phyloP scores from a whole-genome alignment of 1,140 invertebrate species.

The Trypoxylus dichotomus region DNA sequence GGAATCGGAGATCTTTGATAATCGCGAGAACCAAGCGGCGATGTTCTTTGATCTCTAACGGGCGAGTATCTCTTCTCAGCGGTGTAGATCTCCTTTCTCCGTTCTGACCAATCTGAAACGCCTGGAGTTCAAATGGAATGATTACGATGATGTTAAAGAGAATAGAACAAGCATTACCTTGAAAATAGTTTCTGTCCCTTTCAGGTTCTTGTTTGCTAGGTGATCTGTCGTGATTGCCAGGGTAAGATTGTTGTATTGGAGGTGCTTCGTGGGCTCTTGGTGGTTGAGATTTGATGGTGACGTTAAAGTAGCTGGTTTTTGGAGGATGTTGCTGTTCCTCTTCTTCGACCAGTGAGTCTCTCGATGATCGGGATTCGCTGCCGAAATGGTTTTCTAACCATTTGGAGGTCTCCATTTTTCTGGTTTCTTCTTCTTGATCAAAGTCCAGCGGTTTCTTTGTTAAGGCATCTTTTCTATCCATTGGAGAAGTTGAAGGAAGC shows the following conservation, averaged over 20 bases:
- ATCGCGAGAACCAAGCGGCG: conserved; percentile 38
- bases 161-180: not conserved
- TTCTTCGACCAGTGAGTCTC: conserved; percentile 62
- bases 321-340: conserved; percentile 53
- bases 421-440: conserved; percentile 84
- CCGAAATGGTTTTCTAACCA: conserved; percentile 90
- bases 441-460: conserved; percentile 79
- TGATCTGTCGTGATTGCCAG: conserved; percentile 40
- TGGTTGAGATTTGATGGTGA: conserved; percentile 73
- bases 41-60: conserved; percentile 40
- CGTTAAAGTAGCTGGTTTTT: conserved; percentile 73
- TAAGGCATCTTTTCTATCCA: conserved; percentile 75
- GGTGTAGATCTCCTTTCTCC: conserved; percentile 41
- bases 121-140: conserved; percentile 44
- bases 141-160: conserved; percentile 43
- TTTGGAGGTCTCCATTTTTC: conserved; percentile 84
- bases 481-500: conserved; percentile 48
- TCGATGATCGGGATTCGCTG: conserved; percentile 78
- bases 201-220: conserved; percentile 55
- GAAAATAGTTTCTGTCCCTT: conserved; percentile 31
- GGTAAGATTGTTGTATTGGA: not conserved
- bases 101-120: conserved; percentile 76
- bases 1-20: conserved; percentile 46
- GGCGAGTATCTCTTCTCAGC: conserved; percentile 47
- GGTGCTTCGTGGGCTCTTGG: conserved; percentile 45